A percentile compares a stretch with the other conserved stretches of the same genome.
Evolutionary conservation across 2,888 invertebrate genomes (phyloP).

Genomic region (Oxycera nigricornis): DNA sequence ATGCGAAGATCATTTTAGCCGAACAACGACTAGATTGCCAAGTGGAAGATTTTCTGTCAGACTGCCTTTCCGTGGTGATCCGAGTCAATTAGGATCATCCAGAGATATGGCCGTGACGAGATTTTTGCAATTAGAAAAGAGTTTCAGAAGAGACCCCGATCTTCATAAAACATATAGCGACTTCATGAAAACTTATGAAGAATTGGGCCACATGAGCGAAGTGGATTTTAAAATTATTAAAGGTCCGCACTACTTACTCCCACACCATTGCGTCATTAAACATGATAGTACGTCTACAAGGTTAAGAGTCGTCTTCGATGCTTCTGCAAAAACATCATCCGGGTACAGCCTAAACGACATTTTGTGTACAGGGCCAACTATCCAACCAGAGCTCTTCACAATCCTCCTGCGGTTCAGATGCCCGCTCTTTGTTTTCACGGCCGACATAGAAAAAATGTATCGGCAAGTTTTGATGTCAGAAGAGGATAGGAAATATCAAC

Average conservation of each 20-base stretch:
- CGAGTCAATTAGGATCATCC: neutral
- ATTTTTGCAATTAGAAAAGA: neutral
- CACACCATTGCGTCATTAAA: neutral
- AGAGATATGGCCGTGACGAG: neutral
- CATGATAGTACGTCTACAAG: neutral
- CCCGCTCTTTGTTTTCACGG: neutral
- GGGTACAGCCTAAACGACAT: neutral
- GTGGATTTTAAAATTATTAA: neutral
- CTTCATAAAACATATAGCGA: neutral
- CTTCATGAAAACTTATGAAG: neutral
- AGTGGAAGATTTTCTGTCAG: neutral
- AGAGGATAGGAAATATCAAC: constrained; percentile 48
- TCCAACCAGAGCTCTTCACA: neutral
- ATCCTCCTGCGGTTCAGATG: neutral
- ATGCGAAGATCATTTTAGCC: constrained; percentile 5
- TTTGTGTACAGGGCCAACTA: neutral
- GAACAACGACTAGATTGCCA: too few species aligned
- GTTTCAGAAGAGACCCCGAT: neutral
- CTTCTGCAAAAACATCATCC: neutral
- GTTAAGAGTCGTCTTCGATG: neutral
- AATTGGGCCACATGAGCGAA: neutral
- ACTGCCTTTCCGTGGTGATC: constrained; percentile 4
- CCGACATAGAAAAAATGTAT: too few species aligned
- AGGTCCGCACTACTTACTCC: neutral
- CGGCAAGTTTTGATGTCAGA: too few species aligned